Conservation (phyloP, 2,113 vertebrate species). For the Solea senegalensis region DNA sequence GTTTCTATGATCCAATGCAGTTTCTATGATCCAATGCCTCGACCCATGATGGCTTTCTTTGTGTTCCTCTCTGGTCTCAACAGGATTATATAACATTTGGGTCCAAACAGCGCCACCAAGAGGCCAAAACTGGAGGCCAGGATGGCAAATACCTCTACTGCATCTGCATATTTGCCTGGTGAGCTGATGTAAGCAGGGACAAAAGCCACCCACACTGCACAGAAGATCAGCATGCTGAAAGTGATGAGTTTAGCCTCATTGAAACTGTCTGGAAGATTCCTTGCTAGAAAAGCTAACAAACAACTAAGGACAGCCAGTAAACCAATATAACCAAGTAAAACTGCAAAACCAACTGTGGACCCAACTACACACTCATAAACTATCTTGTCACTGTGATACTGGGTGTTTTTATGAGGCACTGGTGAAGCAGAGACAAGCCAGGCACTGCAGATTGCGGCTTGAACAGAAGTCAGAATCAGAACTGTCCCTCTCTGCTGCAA, state of each 20-base stretch:
- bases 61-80: background rate
- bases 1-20: background rate
- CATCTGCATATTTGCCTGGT: background rate
- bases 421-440: background rate
- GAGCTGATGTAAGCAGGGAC: background rate
- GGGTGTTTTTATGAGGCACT: background rate
- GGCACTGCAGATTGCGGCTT: background rate
- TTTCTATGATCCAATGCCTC: slow-evolving; percentile 7
- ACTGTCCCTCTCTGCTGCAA: background rate
- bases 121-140: background rate
- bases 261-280: background rate
- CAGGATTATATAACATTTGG: background rate
- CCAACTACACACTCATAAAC: background rate
- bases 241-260: background rate
- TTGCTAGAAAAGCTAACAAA: background rate
- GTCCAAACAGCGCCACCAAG: background rate
- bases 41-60: slow-evolving; percentile 22
- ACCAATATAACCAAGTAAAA: background rate
- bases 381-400: background rate
- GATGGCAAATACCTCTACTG: background rate
- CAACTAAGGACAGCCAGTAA: background rate
- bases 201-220: background rate
- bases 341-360: background rate
- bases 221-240: background rate
- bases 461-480: background rate